Conservation (phyloP, 2,113 vertebrate species). For the Eupsittula cactorum region DNA sequence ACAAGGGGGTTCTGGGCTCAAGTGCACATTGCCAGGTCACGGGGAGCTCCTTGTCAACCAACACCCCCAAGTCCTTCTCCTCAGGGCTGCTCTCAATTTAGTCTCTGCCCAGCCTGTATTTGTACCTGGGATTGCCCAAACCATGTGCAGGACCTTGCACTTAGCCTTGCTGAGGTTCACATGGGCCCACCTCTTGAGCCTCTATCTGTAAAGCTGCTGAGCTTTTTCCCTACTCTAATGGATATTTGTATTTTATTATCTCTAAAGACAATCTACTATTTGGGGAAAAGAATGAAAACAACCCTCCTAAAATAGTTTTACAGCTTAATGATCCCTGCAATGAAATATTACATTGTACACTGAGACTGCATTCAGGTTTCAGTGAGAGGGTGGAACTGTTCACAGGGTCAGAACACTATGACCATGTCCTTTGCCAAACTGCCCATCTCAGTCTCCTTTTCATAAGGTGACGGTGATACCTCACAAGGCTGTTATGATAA, state of each 20-base stretch:
- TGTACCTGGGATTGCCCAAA: not conserved
- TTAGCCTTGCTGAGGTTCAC: not conserved
- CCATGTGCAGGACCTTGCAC: not conserved
- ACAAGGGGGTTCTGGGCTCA: not conserved
- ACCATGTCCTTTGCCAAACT: not conserved
- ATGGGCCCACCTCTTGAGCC: not conserved
- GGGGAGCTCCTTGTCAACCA: not conserved
- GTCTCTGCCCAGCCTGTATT: not conserved
- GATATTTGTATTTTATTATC: slow-evolving; percentile 13
- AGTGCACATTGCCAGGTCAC: not conserved
- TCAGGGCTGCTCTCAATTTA: not conserved
- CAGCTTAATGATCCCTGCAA: not conserved
- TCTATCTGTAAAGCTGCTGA: not conserved
- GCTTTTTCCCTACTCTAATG: not conserved
- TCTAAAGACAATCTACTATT: slow-evolving; percentile 6
- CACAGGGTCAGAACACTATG: not conserved
- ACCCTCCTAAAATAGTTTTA: not conserved
- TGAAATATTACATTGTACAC: not conserved
- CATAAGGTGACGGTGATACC: not conserved
- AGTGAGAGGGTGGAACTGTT: not conserved
- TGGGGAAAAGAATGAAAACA: slow-evolving; percentile 33
- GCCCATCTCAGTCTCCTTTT: not conserved
- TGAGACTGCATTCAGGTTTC: not conserved
- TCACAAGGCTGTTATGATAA: not conserved
- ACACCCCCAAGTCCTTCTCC: not conserved